Evolutionary conservation across 2,888 invertebrate species (phyloP).

Genomic region (Acheta domesticus): DNA sequence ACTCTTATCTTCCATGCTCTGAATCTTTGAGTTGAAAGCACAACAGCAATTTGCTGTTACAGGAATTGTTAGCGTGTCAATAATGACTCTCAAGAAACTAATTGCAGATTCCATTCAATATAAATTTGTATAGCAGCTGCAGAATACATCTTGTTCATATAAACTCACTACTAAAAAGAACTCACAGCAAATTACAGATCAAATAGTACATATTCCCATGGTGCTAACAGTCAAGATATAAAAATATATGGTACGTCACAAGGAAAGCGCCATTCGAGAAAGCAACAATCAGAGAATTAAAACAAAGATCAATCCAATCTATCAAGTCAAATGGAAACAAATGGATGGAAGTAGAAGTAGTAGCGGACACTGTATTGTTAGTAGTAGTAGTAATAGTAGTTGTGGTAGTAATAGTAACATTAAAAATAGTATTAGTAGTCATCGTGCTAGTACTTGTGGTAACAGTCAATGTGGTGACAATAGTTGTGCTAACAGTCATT

Average conservation of each 20-base stretch:
- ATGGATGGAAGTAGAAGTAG: conserved; percentile 24
- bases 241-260: conserved; percentile 48
- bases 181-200: conserved; percentile 37
- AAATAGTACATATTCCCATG: conserved; percentile 37
- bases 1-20: not conserved
- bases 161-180: conserved; percentile 34
- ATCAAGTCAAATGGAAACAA: conserved; percentile 34
- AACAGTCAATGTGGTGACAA: too few relatives aligned
- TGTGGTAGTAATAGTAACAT: too few relatives aligned
- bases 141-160: not conserved
- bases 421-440: too few relatives aligned
- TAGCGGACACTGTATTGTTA: too few relatives aligned
- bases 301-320: conserved; percentile 35
- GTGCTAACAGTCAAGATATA: conserved; percentile 36
- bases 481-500: too few relatives aligned
- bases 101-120: conserved; percentile 22
- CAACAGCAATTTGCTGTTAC: not conserved
- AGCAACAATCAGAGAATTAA: conserved; percentile 50
- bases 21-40: not conserved
- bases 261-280: conserved; percentile 60
- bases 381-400: too few relatives aligned
- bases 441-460: too few relatives aligned
- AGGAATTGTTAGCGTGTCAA: not conserved
- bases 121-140: conserved; percentile 29
- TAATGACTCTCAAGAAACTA: not conserved